phyloP scores from a whole-genome alignment of 2,113 vertebrate genomes.

The Meleagris gallopavo region DNA sequence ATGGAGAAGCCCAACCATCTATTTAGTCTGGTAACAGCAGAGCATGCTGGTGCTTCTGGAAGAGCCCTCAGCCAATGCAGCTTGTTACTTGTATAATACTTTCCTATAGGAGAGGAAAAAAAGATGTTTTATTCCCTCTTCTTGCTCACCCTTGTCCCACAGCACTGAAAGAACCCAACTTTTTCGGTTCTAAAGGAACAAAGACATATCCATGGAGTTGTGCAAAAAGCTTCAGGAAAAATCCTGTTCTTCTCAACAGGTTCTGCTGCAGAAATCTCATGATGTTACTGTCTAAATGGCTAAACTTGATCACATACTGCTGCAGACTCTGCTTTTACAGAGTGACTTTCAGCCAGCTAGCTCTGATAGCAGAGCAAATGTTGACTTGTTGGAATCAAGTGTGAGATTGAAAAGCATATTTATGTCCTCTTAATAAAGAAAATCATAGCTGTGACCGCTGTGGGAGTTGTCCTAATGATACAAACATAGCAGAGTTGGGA shows the following conservation, averaged over 20 bases:
- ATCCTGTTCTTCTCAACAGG: neutral
- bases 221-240: neutral
- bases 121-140: neutral
- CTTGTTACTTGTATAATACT: neutral
- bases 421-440: neutral
- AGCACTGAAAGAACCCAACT: neutral
- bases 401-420: neutral
- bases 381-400: neutral
- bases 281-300: rapidly evolving
- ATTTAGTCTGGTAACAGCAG: slow-evolving; percentile 45
- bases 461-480: neutral
- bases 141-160: neutral
- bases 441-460: neutral
- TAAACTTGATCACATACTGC: neutral
- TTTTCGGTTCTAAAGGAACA: neutral
- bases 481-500: neutral
- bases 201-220: neutral
- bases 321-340: neutral
- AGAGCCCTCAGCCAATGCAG: neutral
- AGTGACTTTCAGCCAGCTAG: neutral
- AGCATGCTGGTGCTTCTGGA: slow-evolving; percentile 18
- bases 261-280: neutral
- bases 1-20: slow-evolving; percentile 8
- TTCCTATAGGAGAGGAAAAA: neutral
- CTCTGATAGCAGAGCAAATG: neutral